phyloP scores from a whole-genome alignment of 2,888 invertebrate species.

The Philopedon plagiatum region DNA sequence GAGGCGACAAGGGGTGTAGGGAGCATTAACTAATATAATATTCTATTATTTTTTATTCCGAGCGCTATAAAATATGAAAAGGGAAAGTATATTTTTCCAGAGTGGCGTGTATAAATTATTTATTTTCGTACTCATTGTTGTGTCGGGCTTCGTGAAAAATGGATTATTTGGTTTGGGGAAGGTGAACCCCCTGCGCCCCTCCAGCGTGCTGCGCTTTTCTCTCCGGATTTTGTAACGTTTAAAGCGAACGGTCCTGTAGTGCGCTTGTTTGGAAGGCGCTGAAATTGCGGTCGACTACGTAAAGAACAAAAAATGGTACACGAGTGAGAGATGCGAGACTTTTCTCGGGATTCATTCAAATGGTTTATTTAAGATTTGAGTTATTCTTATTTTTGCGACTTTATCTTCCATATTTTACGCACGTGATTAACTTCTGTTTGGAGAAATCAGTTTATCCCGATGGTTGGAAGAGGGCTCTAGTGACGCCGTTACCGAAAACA shows the following conservation, averaged over 20 bases:
- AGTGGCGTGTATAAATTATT: constrained; percentile 66
- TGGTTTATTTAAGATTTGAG: too few species aligned
- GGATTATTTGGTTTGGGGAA: constrained; percentile 29
- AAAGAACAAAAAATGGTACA: too few species aligned
- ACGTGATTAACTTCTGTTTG: too few species aligned
- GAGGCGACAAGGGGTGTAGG: constrained; percentile 32
- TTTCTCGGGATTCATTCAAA: too few species aligned
- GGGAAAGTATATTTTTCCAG: constrained; percentile 66
- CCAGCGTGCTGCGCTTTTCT: not conserved
- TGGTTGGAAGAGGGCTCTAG: too few species aligned
- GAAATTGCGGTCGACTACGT: too few species aligned
- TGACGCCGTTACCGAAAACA: too few species aligned
- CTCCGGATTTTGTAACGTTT: constrained; percentile 8
- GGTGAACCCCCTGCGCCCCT: not conserved
- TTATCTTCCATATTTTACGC: too few species aligned
- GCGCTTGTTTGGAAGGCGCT: not conserved
- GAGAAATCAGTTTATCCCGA: too few species aligned
- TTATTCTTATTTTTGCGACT: too few species aligned
- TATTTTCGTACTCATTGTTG: constrained; percentile 67
- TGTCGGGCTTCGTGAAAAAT: constrained; percentile 49
- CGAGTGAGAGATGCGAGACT: too few species aligned
- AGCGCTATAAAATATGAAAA: constrained; percentile 56
- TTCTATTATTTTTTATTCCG: constrained; percentile 69
- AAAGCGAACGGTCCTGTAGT: constrained; percentile 3
- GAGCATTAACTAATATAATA: constrained; percentile 69